Base-by-base conservation (phyloP, 1,140 invertebrate species). In the Meteorus sp. region DNA sequence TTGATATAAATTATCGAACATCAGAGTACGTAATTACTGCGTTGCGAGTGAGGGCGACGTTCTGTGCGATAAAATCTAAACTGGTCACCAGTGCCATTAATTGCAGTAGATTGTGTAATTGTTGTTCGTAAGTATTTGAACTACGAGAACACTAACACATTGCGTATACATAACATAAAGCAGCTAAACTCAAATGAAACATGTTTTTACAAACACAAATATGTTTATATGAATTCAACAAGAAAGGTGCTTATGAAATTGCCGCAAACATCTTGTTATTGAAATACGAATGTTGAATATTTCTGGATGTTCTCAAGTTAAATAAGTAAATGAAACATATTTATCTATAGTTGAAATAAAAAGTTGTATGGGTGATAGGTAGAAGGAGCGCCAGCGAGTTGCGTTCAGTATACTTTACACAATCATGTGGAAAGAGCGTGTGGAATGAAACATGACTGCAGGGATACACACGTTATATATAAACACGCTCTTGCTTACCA, bases 41-140 rank as follows among this genome's bases (percentile, higher is more conserved):
- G 61, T 60, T 60, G 45, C 59, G 43, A 63, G 57, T 61, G 19
- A 47, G 60, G 37, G 51, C 60, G 22, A 43, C 51, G n/a, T n/a
- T n/a, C n/a, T n/a, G n/a, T 47, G 29, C 60, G 65, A 68, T 70
- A 62, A 68, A 61, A 67, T 67, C 66, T 65, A 62, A 67, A 62
- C 60, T 60, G 43, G 37, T 53, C 59, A 56, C 63, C 62, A 67
- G 60, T 66, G 59, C 60, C 50, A 59, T 68, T 70, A 70, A 62
- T 64, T 63, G 64, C 65, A 58, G 69, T 67, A 61, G 64, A 67
- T 68, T 68, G 64, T 64, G 60, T 68, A 70, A 70, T 67, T 66
- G 60, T 62, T 53, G 59, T 33, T 52, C 35, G 51, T 56, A 33
- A 39, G 25, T 37, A 31, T 62, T 31, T 35, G 47, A 44, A 35